Base-by-base conservation (phyloP, 2,797 vertebrate genomes). In the Cygnus olor region DNA sequence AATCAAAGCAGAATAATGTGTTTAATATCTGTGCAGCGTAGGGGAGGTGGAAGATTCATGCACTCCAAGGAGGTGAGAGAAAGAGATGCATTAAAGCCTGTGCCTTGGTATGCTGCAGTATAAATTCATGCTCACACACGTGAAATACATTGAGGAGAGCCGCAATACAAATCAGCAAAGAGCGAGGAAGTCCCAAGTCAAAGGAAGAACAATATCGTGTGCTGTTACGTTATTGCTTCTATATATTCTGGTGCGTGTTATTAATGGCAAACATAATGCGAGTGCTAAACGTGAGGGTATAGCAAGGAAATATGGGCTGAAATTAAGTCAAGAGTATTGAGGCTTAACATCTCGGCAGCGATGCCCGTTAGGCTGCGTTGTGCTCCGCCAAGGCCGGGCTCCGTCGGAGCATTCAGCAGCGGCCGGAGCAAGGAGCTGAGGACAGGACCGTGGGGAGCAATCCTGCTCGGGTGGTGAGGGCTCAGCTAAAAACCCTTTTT, bases 1-100 rank as follows among this genome's bases (percentile, higher is more conserved):
- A 95, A 47, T 97, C 97, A 96, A 94, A 96, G 88, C 93, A 98
- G 97, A 98, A 95, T 97, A 97, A 98, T 96, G 97, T 97, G 94
- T 96, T 98, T 97, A 97, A 97, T 97, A 97, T 97, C 96, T 94
- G 89, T 49, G 90, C 83, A 56, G 95, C 84, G 34, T 63, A 66
- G 18, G 95, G 87, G 94, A 92, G 94, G 95, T 49, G 82, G 79
- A 95, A 96, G 95, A 97, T 97, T 95, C 96, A 94, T 95, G 96
- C 69, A 40, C 83, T 93, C 25, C 8, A 81, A 90, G 89, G 94
- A 93, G 83, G 61, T 8, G 8, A 95, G 82, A 85, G 70, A 80
- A 87, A 47, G 76, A 90, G 91, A 93, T 94, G 77, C 85, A 89
- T 92, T 90, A 88, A 73, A 95, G 80, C 71, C 91, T 51, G 64